Conservation (phyloP, 2,888 invertebrate genomes). For the Horisme vitalbata region DNA sequence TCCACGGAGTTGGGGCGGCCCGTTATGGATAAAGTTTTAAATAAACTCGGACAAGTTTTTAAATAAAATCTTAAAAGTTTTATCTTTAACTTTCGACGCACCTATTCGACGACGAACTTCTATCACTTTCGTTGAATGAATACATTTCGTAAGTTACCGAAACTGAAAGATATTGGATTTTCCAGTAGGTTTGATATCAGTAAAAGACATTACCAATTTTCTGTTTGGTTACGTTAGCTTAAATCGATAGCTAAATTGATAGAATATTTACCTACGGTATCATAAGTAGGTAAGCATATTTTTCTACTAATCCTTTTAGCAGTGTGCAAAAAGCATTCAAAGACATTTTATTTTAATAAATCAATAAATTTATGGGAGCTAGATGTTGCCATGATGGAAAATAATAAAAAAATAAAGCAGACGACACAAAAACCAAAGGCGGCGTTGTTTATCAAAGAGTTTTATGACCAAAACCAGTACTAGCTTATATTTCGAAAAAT, state of each 20-base stretch:
- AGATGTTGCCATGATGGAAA: too few species aligned
- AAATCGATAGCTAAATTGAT: too few species aligned
- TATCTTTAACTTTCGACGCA: conserved; percentile 66
- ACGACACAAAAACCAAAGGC: conserved; percentile 1
- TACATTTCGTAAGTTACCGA: conserved; percentile 25
- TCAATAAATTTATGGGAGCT: too few species aligned
- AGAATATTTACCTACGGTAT: too few species aligned
- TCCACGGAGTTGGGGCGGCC: conserved; percentile 27
- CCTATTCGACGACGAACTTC: conserved; percentile 54
- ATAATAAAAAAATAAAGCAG: background rate
- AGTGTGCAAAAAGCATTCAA: too few species aligned
- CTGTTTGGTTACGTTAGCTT: conserved; percentile 1
- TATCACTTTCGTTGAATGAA: conserved; percentile 40
- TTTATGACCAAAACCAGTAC: conserved; percentile 13
- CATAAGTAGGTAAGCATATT: too few species aligned
- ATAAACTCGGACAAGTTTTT: conserved; percentile 52
- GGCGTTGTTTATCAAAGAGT: conserved; percentile 10
- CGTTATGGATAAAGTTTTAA: conserved; percentile 64
- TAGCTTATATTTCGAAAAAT: background rate
- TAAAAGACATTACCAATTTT: conserved; percentile 14
- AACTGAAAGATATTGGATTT: conserved; percentile 33
- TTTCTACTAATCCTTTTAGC: too few species aligned
- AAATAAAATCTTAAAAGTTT: conserved; percentile 75
- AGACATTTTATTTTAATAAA: too few species aligned
- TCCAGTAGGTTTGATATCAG: conserved; percentile 18